Evolutionary conservation across 2,888 invertebrate genomes (phyloP).

Genomic region (Rhamnusium bicolor): DNA sequence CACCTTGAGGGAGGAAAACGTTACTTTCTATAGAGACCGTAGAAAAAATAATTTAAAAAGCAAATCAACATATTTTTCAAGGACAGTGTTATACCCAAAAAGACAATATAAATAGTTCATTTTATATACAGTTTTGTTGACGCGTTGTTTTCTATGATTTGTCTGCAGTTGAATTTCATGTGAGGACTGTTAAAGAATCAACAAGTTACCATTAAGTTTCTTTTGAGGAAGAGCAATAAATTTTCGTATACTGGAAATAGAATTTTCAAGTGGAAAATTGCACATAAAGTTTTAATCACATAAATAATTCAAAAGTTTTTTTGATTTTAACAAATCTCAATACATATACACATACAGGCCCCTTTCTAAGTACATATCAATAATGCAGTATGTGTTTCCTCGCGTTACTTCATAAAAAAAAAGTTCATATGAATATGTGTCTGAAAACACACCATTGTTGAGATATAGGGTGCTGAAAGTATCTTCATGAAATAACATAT

Average conservation of each 20-base stretch:
- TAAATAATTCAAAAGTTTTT: not conserved
- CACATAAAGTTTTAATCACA: not conserved
- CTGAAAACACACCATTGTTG: too few relatives aligned
- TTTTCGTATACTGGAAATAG: slow-evolving; percentile 6
- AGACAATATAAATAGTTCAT: not conserved
- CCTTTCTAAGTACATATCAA: too few relatives aligned
- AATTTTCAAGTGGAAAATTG: slow-evolving; percentile 8
- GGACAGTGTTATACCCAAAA: too few relatives aligned
- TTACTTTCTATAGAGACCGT: not conserved
- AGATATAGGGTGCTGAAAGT: too few relatives aligned
- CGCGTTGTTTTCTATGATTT: not conserved
- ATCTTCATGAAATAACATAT: too few relatives aligned
- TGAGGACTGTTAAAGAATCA: slow-evolving; percentile 13
- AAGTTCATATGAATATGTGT: too few relatives aligned
- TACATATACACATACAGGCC: too few relatives aligned
- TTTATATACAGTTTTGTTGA: not conserved
- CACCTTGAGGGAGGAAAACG: too few relatives aligned
- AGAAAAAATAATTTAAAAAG: too few relatives aligned
- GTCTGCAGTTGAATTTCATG: not conserved
- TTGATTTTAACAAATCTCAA: not conserved
- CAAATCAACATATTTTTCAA: too few relatives aligned
- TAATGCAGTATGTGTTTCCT: too few relatives aligned
- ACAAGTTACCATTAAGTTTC: slow-evolving; percentile 10
- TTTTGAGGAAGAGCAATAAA: slow-evolving; percentile 20
- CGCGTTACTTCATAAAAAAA: too few relatives aligned